These are phyloP conservation scores for Laothoe populi DNA, from an alignment of 2,888 invertebrate species.

Conservation along the genomic window DNA sequence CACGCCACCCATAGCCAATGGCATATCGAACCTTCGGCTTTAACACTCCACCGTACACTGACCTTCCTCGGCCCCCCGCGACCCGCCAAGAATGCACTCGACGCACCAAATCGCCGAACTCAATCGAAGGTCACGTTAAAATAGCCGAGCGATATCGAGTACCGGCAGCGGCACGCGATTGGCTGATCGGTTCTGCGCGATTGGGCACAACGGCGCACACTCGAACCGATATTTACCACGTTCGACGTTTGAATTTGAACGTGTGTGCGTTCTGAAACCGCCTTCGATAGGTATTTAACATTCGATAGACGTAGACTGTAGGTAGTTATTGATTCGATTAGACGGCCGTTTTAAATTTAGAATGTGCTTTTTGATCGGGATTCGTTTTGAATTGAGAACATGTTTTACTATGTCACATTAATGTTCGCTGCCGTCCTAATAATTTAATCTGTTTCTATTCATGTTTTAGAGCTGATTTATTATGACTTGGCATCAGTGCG, in stretches of 20 bases:
- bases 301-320: constrained; percentile 45
- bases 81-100: constrained; percentile 29
- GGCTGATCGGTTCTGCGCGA: constrained; percentile 86
- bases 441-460: constrained; percentile 24
- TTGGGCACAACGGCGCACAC: constrained; percentile 83
- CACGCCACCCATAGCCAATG: constrained; percentile 71
- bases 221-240: constrained; percentile 81
- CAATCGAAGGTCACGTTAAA: constrained; percentile 42
- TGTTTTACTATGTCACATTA: constrained; percentile 22
- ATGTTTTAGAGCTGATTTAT: constrained; percentile 22
- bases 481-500: constrained; percentile 23
- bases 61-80: constrained; percentile 46
- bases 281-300: constrained; percentile 73
- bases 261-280: constrained; percentile 62
- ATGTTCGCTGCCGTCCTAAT: constrained; percentile 23
- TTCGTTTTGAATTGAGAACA: constrained; percentile 25
- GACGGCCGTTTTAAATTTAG: constrained; percentile 45
- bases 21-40: constrained; percentile 73
- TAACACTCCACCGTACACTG: constrained; percentile 39
- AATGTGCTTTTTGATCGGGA: constrained; percentile 34
- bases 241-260: constrained; percentile 61
- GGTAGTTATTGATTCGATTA: constrained; percentile 30
- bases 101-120: constrained; percentile 25
- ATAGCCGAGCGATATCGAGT: constrained; percentile 64
- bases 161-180: constrained; percentile 64